Evolutionary conservation across 2,113 vertebrate genomes (phyloP).

Genomic region (Bostrychus sinensis): DNA sequence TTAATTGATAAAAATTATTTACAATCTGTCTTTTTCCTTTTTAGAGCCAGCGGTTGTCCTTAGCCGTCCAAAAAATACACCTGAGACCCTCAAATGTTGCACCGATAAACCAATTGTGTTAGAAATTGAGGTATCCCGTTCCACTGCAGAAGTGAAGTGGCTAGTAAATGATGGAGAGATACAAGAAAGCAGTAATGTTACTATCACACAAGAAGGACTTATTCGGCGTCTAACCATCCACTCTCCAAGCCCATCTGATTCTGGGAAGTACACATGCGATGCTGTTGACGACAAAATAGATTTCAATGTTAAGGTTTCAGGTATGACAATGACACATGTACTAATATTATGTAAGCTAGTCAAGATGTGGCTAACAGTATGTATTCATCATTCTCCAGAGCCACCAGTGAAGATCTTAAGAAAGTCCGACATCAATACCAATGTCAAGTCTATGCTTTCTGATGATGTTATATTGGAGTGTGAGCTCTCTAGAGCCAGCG

Average conservation of each 20-base stretch:
- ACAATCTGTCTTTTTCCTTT: neutral
- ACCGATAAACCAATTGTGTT: conserved; percentile 70
- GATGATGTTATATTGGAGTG: conserved; percentile 87
- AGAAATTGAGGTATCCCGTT: conserved; percentile 72
- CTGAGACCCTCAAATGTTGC: conserved; percentile 46
- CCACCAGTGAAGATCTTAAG: conserved; percentile 80
- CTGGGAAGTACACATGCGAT: conserved; percentile 85
- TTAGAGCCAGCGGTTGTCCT: conserved; percentile 74
- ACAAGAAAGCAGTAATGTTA: conserved; percentile 60
- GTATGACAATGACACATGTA: conserved; percentile 67
- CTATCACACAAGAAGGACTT: conserved; percentile 61
- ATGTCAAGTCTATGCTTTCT: conserved; percentile 61
- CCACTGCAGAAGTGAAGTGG: conserved; percentile 76
- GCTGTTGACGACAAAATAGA: conserved; percentile 74
- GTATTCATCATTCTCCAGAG: conserved; percentile 72
- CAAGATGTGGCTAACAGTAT: neutral
- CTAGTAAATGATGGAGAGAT: conserved; percentile 68
- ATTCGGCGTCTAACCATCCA: conserved; percentile 72
- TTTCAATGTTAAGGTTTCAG: conserved; percentile 85
- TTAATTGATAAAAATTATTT: neutral
- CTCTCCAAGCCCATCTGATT: conserved; percentile 59
- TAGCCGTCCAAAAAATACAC: conserved; percentile 35
- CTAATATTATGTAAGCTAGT: neutral
- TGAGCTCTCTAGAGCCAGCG: conserved; percentile 78
- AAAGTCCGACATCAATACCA: conserved; percentile 73